phyloP scores from a whole-genome alignment of 2,797 vertebrate genomes.

The Gymnothorax reevesii region DNA sequence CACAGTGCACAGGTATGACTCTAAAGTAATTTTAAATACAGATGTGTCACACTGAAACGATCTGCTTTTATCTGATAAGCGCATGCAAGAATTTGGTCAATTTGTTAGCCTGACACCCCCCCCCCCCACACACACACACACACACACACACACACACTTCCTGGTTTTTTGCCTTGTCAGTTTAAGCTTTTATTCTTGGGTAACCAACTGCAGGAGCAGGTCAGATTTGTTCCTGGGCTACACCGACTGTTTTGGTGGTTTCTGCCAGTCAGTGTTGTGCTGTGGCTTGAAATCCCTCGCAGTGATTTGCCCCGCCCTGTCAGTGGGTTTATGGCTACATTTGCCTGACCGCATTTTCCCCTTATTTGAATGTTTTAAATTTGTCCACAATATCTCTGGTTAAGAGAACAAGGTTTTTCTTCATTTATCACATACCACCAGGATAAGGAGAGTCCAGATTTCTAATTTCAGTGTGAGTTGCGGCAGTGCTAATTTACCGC shows the following conservation, averaged over 20 bases:
- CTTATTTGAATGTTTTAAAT: neutral
- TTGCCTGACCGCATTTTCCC: neutral
- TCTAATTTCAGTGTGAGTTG: neutral
- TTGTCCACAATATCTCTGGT: neutral
- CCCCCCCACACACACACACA: too few species aligned
- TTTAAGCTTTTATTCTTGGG: neutral
- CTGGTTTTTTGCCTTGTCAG: neutral
- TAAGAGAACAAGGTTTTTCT: neutral
- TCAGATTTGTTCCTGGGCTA: neutral
- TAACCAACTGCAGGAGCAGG: neutral
- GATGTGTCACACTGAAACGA: too few species aligned
- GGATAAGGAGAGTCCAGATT: neutral
- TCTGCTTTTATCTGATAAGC: neutral
- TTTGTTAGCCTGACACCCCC: neutral
- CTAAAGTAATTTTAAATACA: too few species aligned
- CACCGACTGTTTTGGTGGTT: neutral
- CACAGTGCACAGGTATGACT: too few species aligned
- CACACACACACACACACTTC: too few species aligned
- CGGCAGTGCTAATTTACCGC: neutral
- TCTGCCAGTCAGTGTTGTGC: neutral
- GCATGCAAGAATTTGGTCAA: neutral
- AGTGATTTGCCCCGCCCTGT: neutral
- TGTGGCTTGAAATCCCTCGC: neutral
- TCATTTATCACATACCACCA: neutral
- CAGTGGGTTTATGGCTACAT: neutral